Percentiles rank a stretch among this genome's conserved stretches.
phyloP scores from a whole-genome alignment of 1,140 invertebrate genomes.

The Drosophila guanche region DNA sequence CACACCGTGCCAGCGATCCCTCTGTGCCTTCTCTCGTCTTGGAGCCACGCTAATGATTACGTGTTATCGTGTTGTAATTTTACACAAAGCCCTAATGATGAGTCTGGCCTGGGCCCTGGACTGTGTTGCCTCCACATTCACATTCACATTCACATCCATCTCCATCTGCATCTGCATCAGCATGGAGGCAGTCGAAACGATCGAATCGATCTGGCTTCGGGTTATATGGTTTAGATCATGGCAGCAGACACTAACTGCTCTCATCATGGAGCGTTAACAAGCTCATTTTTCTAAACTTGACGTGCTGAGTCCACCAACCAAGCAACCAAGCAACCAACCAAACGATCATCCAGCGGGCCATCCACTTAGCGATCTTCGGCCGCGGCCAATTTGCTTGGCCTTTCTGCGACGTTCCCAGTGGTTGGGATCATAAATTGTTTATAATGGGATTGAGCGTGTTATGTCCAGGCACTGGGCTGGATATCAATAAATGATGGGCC shows the following conservation, averaged over 20 bases:
- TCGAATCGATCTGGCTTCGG: constrained; percentile 66
- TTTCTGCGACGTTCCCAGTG: constrained; percentile 36
- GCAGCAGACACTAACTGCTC: constrained; percentile 79
- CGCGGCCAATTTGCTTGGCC: constrained; percentile 38
- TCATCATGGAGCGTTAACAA: constrained; percentile 83
- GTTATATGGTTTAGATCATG: constrained; percentile 80
- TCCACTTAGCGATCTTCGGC: constrained; percentile 38
- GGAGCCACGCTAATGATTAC: constrained; percentile 74
- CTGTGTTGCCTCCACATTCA: constrained; percentile 16
- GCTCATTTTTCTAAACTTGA: constrained; percentile 83
- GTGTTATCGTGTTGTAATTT: constrained; percentile 83
- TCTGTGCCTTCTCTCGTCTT: too few species aligned
- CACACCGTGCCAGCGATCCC: constrained; percentile 51
- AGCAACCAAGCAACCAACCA: constrained; percentile 3
- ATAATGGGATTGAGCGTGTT: constrained; percentile 53
- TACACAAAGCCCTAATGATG: constrained; percentile 80
- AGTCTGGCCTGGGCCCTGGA: constrained; percentile 11
- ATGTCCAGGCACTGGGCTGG: constrained; percentile 30
- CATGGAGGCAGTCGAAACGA: constrained; percentile 20
- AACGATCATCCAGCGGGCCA: background rate
- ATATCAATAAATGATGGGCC: constrained; percentile 4
- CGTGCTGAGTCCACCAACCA: constrained; percentile 55
- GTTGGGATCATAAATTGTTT: constrained; percentile 53
- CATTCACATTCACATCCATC: constrained; percentile 47
- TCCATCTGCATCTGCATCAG: too few species aligned